phyloP scores from a whole-genome alignment of 2,888 invertebrate genomes.

The Galeruca laticollis region DNA sequence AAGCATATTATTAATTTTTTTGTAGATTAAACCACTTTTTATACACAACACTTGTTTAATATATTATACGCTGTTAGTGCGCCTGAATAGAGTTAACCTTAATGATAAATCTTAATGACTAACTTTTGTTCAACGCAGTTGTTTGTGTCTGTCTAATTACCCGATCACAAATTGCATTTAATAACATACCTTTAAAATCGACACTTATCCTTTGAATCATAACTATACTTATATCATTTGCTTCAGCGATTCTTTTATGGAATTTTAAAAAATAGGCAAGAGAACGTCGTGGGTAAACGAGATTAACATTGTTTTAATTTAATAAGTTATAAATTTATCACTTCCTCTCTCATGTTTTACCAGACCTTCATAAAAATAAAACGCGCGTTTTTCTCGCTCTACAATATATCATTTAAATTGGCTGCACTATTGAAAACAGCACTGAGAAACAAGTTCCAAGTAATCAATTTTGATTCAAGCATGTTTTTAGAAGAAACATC shows the following conservation, averaged over 20 bases:
- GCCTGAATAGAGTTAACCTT: constrained; percentile 19
- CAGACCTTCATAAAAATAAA: neutral
- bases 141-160: constrained; percentile 43
- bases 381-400: neutral
- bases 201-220: constrained; percentile 35
- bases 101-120: constrained; percentile 28
- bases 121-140: constrained; percentile 13
- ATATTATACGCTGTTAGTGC: constrained; percentile 2
- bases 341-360: neutral
- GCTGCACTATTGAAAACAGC: neutral
- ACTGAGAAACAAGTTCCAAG: neutral
- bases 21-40: constrained; percentile 18
- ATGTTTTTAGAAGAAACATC: neutral
- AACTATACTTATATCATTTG: constrained; percentile 37
- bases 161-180: constrained; percentile 47
- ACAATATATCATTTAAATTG: neutral
- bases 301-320: neutral
- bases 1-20: too few species aligned
- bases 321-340: neutral
- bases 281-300: neutral
- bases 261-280: neutral
- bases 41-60: constrained; percentile 9
- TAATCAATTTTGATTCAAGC: neutral
- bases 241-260: neutral
- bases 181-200: constrained; percentile 47